These are phyloP conservation scores for Ruditapes philippinarum DNA, from an alignment of 1,140 invertebrate genomes.

Conservation along the genomic window DNA sequence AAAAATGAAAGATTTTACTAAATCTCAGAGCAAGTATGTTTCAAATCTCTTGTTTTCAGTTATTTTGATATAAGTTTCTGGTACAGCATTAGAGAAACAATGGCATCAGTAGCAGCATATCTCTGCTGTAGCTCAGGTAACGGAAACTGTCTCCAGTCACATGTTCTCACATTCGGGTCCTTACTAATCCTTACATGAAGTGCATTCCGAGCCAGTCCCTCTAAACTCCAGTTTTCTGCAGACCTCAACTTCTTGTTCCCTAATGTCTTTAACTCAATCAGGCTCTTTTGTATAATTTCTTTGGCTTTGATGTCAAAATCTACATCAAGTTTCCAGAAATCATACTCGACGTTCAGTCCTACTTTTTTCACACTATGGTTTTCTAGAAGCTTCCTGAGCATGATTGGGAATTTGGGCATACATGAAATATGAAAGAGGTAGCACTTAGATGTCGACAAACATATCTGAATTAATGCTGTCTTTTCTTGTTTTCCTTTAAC, in stretches of 20 bases:
- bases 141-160: slow-evolving; percentile 74
- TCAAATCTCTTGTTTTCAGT: no score
- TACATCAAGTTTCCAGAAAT: slow-evolving; percentile 75
- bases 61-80: slow-evolving; percentile 37
- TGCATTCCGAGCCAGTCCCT: slow-evolving; percentile 70
- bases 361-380: slow-evolving; percentile 69
- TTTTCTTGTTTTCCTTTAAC: slow-evolving; percentile 68
- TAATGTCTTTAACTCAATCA: slow-evolving; percentile 65
- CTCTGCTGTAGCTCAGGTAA: slow-evolving; percentile 66
- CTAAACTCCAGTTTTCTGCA: slow-evolving; percentile 75
- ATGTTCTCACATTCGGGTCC: slow-evolving; percentile 66
- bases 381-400: slow-evolving; percentile 66
- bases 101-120: slow-evolving; percentile 77
- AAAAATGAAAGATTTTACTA: no score
- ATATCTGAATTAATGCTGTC: slow-evolving; percentile 73
- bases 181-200: slow-evolving; percentile 70
- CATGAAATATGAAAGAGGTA: slow-evolving; percentile 74
- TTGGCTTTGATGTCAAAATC: slow-evolving; percentile 70
- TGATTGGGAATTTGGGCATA: slow-evolving; percentile 69
- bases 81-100: slow-evolving; percentile 68
- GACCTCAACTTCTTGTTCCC: slow-evolving; percentile 69
- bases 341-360: slow-evolving; percentile 70
- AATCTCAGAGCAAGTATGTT: neutral
- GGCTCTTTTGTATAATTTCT: slow-evolving; percentile 68
- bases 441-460: slow-evolving; percentile 56